These are phyloP conservation scores for Anarhynchus alexandrinus DNA, from an alignment of 2,113 vertebrate species.

Conservation along the genomic window DNA sequence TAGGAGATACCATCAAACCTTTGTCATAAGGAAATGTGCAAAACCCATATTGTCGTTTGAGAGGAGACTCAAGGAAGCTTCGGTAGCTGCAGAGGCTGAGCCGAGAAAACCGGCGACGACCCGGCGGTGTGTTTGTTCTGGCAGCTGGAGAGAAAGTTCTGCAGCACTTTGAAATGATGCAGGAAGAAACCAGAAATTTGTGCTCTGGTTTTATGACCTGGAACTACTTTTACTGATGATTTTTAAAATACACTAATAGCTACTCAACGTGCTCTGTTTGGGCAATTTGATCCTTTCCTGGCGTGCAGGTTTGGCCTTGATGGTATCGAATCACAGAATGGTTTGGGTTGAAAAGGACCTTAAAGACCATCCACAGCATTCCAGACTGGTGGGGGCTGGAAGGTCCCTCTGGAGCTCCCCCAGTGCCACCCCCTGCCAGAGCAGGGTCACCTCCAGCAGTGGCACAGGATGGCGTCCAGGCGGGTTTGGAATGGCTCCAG, in stretches of 20 bases:
- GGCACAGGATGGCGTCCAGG: too few species aligned
- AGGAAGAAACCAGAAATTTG: neutral
- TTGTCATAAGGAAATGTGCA: neutral
- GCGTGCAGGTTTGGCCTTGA: neutral
- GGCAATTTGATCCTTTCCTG: neutral
- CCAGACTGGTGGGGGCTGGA: too few species aligned
- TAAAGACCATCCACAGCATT: neutral
- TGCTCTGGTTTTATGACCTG: neutral
- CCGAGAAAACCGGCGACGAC: neutral
- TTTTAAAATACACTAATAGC: neutral
- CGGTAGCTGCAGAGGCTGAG: neutral
- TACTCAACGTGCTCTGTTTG: too few species aligned
- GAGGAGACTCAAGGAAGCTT: neutral
- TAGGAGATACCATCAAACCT: neutral
- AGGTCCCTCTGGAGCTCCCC: too few species aligned
- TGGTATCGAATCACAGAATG: neutral
- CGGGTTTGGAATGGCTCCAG: too few species aligned
- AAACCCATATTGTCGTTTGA: neutral
- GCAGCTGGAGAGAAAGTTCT: neutral
- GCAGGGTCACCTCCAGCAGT: too few species aligned
- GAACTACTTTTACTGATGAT: neutral
- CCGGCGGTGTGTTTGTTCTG: neutral
- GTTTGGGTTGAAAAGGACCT: neutral
- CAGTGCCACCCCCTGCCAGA: too few species aligned
- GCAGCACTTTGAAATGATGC: neutral